A percentile compares a stretch with the other conserved stretches of the same genome.
phyloP scores from a whole-genome alignment of 2,888 invertebrate species.

The Xestoiulus laeticollis region DNA sequence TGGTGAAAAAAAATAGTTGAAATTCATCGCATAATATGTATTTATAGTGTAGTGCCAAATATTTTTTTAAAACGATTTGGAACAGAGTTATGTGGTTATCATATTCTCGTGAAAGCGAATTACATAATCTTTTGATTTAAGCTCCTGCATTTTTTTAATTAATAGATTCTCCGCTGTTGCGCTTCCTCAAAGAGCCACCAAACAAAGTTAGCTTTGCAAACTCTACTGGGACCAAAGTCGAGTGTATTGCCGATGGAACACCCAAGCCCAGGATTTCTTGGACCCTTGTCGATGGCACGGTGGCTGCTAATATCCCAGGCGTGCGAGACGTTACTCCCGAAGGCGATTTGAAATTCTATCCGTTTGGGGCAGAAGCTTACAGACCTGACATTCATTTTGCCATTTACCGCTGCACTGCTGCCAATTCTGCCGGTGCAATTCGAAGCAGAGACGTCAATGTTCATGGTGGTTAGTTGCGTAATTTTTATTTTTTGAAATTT shows the following conservation, averaged over 20 bases:
- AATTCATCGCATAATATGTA: no score
- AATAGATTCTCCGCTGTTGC: not conserved
- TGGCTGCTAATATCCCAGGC: constrained; percentile 30
- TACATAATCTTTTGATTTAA: not conserved
- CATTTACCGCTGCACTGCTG: constrained; percentile 51
- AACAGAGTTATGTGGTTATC: not conserved
- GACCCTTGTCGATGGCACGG: constrained; percentile 51
- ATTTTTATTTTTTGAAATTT: not conserved
- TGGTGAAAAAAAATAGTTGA: no score
- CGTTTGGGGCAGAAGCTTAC: constrained; percentile 50
- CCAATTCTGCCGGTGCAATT: constrained; percentile 50
- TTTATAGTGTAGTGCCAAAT: no score
- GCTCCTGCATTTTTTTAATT: not conserved
- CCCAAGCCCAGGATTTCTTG: constrained; percentile 46
- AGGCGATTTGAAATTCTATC: constrained; percentile 43
- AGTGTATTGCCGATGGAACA: constrained; percentile 50
- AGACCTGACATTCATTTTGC: constrained; percentile 52
- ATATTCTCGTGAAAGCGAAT: not conserved
- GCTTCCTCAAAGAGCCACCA: constrained; percentile 51
- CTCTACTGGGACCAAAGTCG: constrained; percentile 49
- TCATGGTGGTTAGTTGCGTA: constrained; percentile 48
- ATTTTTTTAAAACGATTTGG: no score
- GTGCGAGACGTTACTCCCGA: constrained; percentile 43
- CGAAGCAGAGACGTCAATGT: constrained; percentile 53
- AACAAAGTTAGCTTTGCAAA: constrained; percentile 50